Percentiles rank a stretch among this genome's conserved stretches.
phyloP scores from a whole-genome alignment of 2,888 invertebrate genomes.

The Escarpia spicata region DNA sequence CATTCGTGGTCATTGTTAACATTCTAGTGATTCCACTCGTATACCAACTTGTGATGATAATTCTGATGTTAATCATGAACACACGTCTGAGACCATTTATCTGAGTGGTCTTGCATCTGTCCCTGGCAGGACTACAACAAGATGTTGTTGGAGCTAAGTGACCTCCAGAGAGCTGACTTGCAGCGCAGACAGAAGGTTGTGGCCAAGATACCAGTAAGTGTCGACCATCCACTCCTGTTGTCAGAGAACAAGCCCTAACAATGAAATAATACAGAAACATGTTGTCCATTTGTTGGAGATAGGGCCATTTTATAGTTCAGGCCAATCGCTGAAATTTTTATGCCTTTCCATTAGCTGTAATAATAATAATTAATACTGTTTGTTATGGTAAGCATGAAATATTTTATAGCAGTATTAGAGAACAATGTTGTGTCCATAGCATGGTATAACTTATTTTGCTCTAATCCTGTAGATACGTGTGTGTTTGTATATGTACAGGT shows the following conservation, averaged over 20 bases:
- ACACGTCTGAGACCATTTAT: not conserved
- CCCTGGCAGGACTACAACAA: slow-evolving; percentile 57
- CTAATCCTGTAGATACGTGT: not conserved
- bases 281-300: not conserved
- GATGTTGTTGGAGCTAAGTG: slow-evolving; percentile 60
- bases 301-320: not conserved
- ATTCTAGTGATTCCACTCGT: not conserved
- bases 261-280: not conserved
- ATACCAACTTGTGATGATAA: not conserved
- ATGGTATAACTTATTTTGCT: too few relatives aligned
- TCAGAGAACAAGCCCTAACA: not conserved
- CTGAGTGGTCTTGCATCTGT: not conserved
- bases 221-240: not conserved
- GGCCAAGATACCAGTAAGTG: slow-evolving; percentile 56
- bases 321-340: not conserved
- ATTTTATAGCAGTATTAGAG: not conserved
- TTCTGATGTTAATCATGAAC: not conserved
- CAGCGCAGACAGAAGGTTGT: slow-evolving; percentile 54
- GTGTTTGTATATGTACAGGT: too few relatives aligned
- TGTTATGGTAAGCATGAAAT: not conserved
- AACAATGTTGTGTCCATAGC: too few relatives aligned
- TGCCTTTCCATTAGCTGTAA: not conserved
- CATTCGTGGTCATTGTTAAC: not conserved
- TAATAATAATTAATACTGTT: not conserved
- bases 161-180: slow-evolving; percentile 58